Base-by-base conservation (phyloP, 1,140 invertebrate species). In the Dryas iulia region DNA sequence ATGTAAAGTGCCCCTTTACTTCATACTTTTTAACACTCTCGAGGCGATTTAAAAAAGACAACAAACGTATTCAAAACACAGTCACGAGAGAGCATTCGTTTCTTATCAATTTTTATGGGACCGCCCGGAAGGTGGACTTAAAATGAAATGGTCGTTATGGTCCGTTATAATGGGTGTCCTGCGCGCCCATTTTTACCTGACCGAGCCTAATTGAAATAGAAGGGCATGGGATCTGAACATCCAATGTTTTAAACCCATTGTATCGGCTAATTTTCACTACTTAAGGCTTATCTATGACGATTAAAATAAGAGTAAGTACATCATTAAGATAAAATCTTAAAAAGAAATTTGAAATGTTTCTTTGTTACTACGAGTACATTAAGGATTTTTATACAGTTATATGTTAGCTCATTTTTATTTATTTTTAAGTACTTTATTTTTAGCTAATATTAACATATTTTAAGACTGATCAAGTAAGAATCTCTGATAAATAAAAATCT, bases 101-200 rank as follows among this genome's bases (percentile, higher is more conserved):
- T 59, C 31, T 35, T 61, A 61, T 61, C 59, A 25, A 35, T 52
- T 61, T 57, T 52, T 61, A 61, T 61, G 33, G 59, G 59, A 52
- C 59, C 35, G 59, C 59, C 59, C 59, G 59, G 59, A 61, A 61
- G 59, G 35, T 28, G 3, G 35, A 26, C n/a, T 25, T 61, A 47
- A 61, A 61, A 59, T 35, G 58, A 39, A 59, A 61, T 61, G 35
- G 35, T 18, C 35, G 30, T 61, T 61, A 61, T 61, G 33, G 59
- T 8, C 33, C 59, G 35, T 47, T 61, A 52, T 61, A 47, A 61
- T 47, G 59, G 33, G 14, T 60, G 33, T 60, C 24, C 24, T 25
- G 23, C 8, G 59, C 35, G 10, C 59, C 59, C 59, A 47, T 61
- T 61, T 61, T 61, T 52, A 61, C 59, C 59, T 61, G 59, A 52